Percentiles rank a stretch among this genome's conserved stretches.
Conservation (phyloP, 2,888 invertebrate genomes). For the Biston betularia region DNA sequence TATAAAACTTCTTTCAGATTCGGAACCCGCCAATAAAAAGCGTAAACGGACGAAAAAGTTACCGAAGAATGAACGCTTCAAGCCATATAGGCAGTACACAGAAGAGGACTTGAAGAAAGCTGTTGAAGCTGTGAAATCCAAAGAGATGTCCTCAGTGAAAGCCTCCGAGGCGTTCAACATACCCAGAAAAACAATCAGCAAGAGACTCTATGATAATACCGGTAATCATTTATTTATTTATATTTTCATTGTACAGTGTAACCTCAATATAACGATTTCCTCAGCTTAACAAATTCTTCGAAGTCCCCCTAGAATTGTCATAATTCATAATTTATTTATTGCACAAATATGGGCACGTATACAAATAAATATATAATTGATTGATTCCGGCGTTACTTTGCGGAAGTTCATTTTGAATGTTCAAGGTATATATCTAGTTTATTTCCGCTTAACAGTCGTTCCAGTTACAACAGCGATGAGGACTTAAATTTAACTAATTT, state of each 20-base stretch:
- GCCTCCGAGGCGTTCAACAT: constrained; percentile 57
- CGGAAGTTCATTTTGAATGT: no score
- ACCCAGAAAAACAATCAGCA: constrained; percentile 57
- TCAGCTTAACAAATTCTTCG: no score
- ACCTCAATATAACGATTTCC: no score
- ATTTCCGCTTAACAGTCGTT: no score
- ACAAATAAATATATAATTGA: no score
- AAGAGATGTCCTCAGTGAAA: constrained; percentile 42
- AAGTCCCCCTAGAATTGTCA: no score
- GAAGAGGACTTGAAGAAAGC: constrained; percentile 51
- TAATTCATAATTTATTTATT: no score
- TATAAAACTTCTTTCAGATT: constrained; percentile 5
- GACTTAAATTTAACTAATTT: no score
- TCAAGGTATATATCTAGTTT: no score
- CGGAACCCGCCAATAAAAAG: constrained; percentile 14
- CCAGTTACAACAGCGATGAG: no score
- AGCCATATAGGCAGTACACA: constrained; percentile 60
- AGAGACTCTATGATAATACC: neutral
- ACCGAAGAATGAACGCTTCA: constrained; percentile 43
- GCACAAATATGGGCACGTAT: no score
- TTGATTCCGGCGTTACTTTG: no score
- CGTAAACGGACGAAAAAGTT: constrained; percentile 51
- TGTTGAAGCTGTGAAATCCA: constrained; percentile 48
- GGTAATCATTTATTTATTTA: neutral
- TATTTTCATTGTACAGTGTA: neutral